Evolutionary conservation across 2,797 vertebrate genomes (phyloP), one percentile per base, ranked within the genome.

Genomic region (Toxotes lorentzi): DNA sequence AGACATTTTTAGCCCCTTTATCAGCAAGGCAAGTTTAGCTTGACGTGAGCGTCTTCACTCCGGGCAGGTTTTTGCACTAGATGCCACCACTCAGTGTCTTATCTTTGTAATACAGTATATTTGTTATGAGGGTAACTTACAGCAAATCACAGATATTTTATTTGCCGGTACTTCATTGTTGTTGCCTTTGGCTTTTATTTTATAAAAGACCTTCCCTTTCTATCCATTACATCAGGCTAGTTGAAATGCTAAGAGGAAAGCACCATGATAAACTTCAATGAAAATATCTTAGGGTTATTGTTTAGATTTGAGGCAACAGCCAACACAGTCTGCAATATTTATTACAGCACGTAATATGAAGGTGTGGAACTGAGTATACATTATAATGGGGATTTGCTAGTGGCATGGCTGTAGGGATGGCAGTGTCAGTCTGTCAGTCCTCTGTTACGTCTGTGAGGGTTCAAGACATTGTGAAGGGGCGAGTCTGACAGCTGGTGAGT

Each of bases 1-100:
- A 48, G 34, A 21, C 70, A 64, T 80, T 85, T 82, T 65, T 78
- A 83, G 76, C 62, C 12, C n/a, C 19, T 68, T 48, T 45, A 30
- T 71, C 61, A 82, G 47, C 14, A 41, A 48, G 35, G 41, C 32
- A 41, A 23, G 23, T 30, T 30, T 82, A 12, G 14, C 43, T 19
- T 30, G 27, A 30, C 10, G 6, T 41, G 51, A 27, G 40, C n/a
- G 12, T 40, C 30, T 45, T 45, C 23, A 40, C 3, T 54, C 5
- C 19, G 3, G 41, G 12, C 13, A 16, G 10, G 9, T 38, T 38
- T 38, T 38, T 6, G 21, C 16, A 21, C 14, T 24, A 35, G 11
- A 35, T 61, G n/a, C 48, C 10, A 38, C 38, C 38, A 38, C 10
- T 38, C 38, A 38, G 10, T 38, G 16, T 57, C 13, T 40, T 50